Conservation (phyloP, 2,797 vertebrate genomes). For the Oryzias dopingdopingensis region DNA sequence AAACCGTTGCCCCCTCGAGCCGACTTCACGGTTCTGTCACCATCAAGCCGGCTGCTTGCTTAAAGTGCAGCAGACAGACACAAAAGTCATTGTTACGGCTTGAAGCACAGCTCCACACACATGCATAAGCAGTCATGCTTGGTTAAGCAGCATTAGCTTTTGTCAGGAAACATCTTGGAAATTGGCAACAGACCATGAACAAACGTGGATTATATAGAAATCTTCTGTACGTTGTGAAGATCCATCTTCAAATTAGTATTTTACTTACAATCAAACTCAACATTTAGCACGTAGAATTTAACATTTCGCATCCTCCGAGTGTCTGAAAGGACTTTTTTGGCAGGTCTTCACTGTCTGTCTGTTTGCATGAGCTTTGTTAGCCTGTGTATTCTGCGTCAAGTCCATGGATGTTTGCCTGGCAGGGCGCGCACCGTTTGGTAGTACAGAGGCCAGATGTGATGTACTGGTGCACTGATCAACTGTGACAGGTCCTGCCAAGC, state of each 20-base stretch:
- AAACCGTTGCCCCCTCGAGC: constrained; percentile 7
- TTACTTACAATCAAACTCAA: too few species aligned
- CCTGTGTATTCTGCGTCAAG: constrained; percentile 39
- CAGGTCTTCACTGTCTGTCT: constrained; percentile 52
- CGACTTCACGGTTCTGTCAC: constrained; percentile 27
- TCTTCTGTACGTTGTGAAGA: too few species aligned
- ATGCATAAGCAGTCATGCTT: constrained; percentile 27
- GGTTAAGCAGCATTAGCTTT: constrained; percentile 57
- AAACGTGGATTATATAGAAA: constrained; percentile 21
- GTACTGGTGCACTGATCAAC: constrained; percentile 69
- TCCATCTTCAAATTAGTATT: too few species aligned
- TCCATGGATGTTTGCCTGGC: constrained; percentile 36
- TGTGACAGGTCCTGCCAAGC: constrained; percentile 70
- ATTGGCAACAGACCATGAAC: constrained; percentile 41
- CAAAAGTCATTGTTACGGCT: constrained; percentile 38
- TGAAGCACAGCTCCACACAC: constrained; percentile 22
- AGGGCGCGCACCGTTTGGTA: constrained; percentile 36
- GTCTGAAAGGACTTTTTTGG: constrained; percentile 48
- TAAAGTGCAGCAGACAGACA: constrained; percentile 42
- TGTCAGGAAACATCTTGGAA: constrained; percentile 57
- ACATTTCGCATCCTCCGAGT: constrained; percentile 16
- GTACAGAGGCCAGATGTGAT: constrained; percentile 71
- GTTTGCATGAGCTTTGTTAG: constrained; percentile 36
- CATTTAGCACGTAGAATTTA: too few species aligned
- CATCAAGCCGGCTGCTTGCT: constrained; percentile 38